Evolutionary conservation across 2,797 vertebrate genomes (phyloP).

Genomic region (Galago senegalensis): DNA sequence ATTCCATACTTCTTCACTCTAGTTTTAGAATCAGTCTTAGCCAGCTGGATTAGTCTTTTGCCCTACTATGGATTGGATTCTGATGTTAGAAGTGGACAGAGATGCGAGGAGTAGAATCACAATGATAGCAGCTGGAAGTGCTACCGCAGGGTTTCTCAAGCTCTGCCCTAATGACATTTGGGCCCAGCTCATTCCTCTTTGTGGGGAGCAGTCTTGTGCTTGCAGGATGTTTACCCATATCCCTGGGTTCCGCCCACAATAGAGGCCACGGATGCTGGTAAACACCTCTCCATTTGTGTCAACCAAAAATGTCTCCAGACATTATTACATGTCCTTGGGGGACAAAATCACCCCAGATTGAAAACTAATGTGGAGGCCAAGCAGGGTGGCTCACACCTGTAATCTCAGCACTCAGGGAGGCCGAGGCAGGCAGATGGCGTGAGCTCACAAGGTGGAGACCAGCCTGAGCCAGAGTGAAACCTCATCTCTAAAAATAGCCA

Average conservation of each 20-base stretch:
- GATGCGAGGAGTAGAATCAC: background rate
- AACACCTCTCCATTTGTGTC: background rate
- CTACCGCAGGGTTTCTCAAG: background rate
- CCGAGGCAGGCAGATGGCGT: too few relatives aligned
- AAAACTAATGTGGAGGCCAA: background rate
- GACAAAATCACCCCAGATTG: background rate
- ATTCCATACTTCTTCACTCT: background rate
- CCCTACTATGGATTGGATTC: background rate
- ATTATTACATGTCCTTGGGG: background rate
- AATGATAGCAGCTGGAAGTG: background rate
- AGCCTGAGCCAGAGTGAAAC: too few relatives aligned
- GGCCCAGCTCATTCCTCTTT: background rate
- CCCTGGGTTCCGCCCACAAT: background rate
- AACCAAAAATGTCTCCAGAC: background rate
- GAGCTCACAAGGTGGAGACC: too few relatives aligned
- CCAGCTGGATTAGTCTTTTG: background rate
- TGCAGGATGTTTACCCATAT: background rate
- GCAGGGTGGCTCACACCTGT: too few relatives aligned
- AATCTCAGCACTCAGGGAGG: too few relatives aligned
- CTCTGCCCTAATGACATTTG: rapidly evolving
- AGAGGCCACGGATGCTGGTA: background rate
- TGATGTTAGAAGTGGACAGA: background rate
- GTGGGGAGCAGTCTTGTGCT: background rate
- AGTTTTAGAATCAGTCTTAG: background rate
- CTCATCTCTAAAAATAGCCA: too few relatives aligned